phyloP scores from a whole-genome alignment of 2,797 vertebrate genomes.

The Pagetopsis macropterus region DNA sequence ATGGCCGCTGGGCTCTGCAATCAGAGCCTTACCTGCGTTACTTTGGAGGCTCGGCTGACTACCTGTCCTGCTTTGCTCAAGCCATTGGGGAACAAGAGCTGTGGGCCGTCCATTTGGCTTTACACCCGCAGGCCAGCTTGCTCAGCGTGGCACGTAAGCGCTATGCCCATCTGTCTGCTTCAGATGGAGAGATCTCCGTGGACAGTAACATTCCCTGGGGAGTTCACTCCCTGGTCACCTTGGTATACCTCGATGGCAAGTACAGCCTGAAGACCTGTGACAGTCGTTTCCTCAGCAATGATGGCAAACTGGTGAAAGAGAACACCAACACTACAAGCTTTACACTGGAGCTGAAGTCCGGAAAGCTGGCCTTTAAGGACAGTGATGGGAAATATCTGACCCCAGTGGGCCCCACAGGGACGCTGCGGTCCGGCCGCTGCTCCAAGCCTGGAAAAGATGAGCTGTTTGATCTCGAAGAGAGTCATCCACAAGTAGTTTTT shows the following conservation, averaged over 20 bases:
- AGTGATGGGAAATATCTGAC: constrained; percentile 93
- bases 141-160: constrained; percentile 93
- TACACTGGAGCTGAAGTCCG: constrained; percentile 93
- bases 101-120: constrained; percentile 95
- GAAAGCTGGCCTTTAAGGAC: constrained; percentile 96
- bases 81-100: constrained; percentile 90
- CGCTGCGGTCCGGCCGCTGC: constrained; percentile 90
- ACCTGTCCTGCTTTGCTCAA: constrained; percentile 93
- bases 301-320: constrained; percentile 90
- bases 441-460: constrained; percentile 95
- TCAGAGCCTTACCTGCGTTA: constrained; percentile 91
- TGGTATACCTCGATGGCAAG: constrained; percentile 90
- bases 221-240: constrained; percentile 92
- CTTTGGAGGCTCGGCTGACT: constrained; percentile 93
- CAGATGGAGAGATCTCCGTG: constrained; percentile 90
- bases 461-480: constrained; percentile 97
- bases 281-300: constrained; percentile 92
- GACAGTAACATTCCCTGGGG: constrained; percentile 97
- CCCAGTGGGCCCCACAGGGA: constrained; percentile 90
- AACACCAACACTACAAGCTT: constrained; percentile 85
- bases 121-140: constrained; percentile 95
- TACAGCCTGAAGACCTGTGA: constrained; percentile 94
- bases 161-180: constrained; percentile 92
- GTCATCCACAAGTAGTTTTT: constrained; percentile 96
- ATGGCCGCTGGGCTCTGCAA: constrained; percentile 94